Percentiles rank a stretch among this genome's conserved stretches.
These are phyloP conservation scores for Mixornis gularis DNA, from an alignment of 2,113 vertebrate genomes.

Conservation along the genomic window DNA sequence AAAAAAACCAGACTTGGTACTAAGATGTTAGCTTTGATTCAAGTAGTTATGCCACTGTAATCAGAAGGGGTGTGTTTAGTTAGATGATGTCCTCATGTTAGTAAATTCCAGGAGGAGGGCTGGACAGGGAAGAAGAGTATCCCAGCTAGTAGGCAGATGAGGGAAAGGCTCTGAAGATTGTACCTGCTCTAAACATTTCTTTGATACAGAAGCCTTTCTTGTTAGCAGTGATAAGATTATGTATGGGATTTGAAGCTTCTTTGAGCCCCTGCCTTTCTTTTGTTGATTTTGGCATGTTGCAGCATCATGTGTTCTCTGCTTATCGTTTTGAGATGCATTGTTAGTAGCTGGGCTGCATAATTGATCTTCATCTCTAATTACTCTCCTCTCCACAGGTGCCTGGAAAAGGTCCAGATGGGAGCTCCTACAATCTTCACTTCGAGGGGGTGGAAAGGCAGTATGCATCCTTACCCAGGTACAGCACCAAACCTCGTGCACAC, in stretches of 20 bases:
- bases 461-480: conserved; percentile 82
- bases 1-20: not conserved
- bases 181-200: not conserved
- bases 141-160: not conserved
- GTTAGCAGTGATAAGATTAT: conserved; percentile 48
- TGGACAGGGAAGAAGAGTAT: not conserved
- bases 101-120: not conserved
- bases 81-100: not conserved
- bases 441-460: conserved; percentile 83
- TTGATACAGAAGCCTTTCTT: conserved; percentile 1
- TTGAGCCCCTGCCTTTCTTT: conserved; percentile 44
- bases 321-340: conserved; percentile 66
- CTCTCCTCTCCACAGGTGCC: conserved; percentile 79
- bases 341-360: conserved; percentile 67
- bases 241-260: conserved; percentile 17
- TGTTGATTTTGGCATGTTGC: conserved; percentile 64
- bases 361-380: conserved; percentile 74
- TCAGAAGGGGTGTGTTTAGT: not conserved
- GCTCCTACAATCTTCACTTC: conserved; percentile 67
- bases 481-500: not conserved
- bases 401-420: conserved; percentile 79
- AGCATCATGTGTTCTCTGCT: conserved; percentile 61
- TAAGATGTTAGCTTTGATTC: not conserved
- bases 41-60: not conserved
- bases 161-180: not conserved